These are phyloP conservation scores for Phoeniculus purpureus DNA, from an alignment of 2,797 vertebrate species.

Conservation along the genomic window DNA sequence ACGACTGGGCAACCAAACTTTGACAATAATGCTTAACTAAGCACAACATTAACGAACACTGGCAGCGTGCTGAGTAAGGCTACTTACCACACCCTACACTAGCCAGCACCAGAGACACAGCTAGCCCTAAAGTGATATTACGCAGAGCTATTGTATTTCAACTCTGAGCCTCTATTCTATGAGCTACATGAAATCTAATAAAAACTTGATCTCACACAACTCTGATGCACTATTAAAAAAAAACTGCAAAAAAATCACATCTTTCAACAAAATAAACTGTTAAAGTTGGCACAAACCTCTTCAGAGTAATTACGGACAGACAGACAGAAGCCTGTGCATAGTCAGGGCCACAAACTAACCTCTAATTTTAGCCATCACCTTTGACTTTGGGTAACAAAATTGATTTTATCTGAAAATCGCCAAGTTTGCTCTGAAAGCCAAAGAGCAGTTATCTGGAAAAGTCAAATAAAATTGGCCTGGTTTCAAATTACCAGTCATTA, in stretches of 20 bases:
- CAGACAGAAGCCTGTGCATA: background rate
- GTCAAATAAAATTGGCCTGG: constrained; percentile 19
- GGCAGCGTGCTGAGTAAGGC: background rate
- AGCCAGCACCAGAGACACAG: background rate
- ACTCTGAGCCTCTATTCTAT: background rate
- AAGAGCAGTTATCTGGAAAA: constrained; percentile 8
- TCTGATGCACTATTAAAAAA: background rate
- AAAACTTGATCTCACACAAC: background rate
- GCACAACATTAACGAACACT: rapidly evolving
- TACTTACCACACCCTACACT: rapidly evolving
- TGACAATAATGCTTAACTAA: background rate
- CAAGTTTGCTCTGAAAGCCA: constrained; percentile 15
- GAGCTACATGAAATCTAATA: background rate
- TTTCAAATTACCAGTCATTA: background rate
- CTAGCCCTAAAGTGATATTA: background rate
- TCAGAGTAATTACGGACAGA: background rate
- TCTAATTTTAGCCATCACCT: constrained; percentile 25
- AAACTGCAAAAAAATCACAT: background rate
- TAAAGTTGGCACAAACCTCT: constrained; percentile 16
- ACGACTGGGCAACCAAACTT: background rate
- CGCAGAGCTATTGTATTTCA: background rate
- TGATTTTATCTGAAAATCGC: constrained; percentile 44
- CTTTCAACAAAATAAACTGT: constrained; percentile 21
- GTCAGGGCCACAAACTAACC: background rate
- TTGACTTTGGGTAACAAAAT: constrained; percentile 4